A percentile compares a stretch with the other conserved stretches of the same genome.
Evolutionary conservation across 2,888 invertebrate genomes (phyloP).

Genomic region (Cheiracanthium punctorium): DNA sequence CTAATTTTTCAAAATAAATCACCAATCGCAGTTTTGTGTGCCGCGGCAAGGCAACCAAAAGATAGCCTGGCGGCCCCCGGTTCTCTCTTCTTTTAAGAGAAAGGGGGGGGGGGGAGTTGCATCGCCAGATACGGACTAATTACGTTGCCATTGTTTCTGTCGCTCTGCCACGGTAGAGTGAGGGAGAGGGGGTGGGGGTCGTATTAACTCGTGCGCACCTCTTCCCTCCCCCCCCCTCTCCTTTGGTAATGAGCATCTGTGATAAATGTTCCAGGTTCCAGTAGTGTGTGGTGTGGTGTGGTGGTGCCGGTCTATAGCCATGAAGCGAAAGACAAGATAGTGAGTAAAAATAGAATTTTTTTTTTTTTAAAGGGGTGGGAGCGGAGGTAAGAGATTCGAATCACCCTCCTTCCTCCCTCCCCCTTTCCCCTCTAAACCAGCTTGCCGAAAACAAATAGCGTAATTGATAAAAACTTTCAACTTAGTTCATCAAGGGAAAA

Average conservation of each 20-base stretch:
- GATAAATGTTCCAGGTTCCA: slow-evolving; percentile 54
- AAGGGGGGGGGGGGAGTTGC: too few species aligned
- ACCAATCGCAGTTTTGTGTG: slow-evolving; percentile 62
- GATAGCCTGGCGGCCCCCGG: slow-evolving; percentile 66
- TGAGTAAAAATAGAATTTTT: slow-evolving; percentile 24
- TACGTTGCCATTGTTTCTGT: slow-evolving; percentile 68
- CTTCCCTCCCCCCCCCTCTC: slow-evolving; percentile 8
- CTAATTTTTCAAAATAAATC: slow-evolving; percentile 71
- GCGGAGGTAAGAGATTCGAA: slow-evolving; percentile 21
- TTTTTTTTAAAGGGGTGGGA: too few species aligned
- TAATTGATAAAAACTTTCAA: slow-evolving; percentile 71
- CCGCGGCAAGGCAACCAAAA: slow-evolving; percentile 44
- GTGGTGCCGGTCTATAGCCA: not conserved
- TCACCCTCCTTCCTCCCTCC: slow-evolving; percentile 37
- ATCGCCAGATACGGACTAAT: slow-evolving; percentile 67
- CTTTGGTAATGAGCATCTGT: slow-evolving; percentile 54
- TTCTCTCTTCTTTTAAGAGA: too few species aligned
- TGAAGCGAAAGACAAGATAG: slow-evolving; percentile 4
- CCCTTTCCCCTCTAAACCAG: too few species aligned
- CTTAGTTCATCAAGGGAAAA: slow-evolving; percentile 67
- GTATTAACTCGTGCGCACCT: slow-evolving; percentile 48
- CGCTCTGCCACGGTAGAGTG: slow-evolving; percentile 18
- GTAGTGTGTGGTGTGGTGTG: too few species aligned
- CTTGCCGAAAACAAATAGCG: slow-evolving; percentile 69
- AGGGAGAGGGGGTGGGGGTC: too few species aligned